Percentiles rank a stretch among this genome's conserved stretches.
These are phyloP conservation scores for Epinephelus coioides DNA, from an alignment of 2,797 vertebrate genomes.

Conservation along the genomic window DNA sequence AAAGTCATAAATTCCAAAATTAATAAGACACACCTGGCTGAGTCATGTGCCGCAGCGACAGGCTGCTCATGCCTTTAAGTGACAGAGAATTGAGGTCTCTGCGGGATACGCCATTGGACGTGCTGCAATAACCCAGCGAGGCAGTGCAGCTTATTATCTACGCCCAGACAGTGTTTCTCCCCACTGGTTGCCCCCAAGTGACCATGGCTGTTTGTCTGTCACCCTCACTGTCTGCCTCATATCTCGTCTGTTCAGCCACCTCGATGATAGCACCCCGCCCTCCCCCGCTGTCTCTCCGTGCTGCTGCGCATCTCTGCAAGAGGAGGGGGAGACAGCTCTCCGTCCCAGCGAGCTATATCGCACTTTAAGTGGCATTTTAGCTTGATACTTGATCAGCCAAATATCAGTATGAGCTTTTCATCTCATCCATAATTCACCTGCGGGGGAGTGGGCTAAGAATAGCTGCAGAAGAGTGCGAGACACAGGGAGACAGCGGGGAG, in stretches of 20 bases:
- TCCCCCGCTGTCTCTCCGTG: constrained; percentile 21
- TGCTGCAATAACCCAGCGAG: constrained; percentile 51
- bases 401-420: constrained; percentile 79
- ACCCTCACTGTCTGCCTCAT: constrained; percentile 58
- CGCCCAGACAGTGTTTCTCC: constrained; percentile 57
- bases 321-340: constrained; percentile 29
- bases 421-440: constrained; percentile 85
- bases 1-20: constrained; percentile 66
- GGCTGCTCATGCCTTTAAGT: constrained; percentile 38
- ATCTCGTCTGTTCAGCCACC: constrained; percentile 67
- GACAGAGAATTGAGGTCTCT: constrained; percentile 54
- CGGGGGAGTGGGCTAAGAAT: constrained; percentile 73
- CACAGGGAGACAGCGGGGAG: constrained; percentile 12
- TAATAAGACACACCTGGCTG: constrained; percentile 66
- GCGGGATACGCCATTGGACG: constrained; percentile 27
- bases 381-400: constrained; percentile 81
- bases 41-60: constrained; percentile 42
- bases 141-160: constrained; percentile 66
- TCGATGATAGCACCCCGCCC: constrained; percentile 36
- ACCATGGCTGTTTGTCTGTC: constrained; percentile 70
- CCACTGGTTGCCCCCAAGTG: constrained; percentile 58
- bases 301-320: constrained; percentile 30
- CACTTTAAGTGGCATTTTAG: constrained; percentile 82
- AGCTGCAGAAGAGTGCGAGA: constrained; percentile 45
- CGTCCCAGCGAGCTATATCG: constrained; percentile 63